These are phyloP conservation scores for Patella caerulea DNA, from an alignment of 2,888 invertebrate species.

Conservation along the genomic window DNA sequence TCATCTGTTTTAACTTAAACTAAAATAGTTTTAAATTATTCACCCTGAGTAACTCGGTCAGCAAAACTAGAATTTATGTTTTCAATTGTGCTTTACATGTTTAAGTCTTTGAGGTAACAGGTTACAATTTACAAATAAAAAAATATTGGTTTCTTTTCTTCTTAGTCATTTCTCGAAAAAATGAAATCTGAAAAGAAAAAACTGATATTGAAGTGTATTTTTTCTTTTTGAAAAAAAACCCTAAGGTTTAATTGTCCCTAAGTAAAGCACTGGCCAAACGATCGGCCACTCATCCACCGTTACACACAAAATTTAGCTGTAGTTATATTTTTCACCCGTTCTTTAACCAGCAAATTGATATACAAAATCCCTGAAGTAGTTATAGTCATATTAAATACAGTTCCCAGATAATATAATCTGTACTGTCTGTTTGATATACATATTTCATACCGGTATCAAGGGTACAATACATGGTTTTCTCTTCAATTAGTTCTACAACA, in stretches of 20 bases:
- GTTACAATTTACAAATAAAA: no score
- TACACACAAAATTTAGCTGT: neutral
- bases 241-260: no score
- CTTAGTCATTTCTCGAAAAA: neutral
- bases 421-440: neutral
- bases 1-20: no score
- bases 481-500: no score
- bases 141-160: neutral
- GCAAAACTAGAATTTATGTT: neutral
- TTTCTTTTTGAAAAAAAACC: no score
- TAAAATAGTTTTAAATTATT: neutral
- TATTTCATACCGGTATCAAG: no score
- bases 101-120: conserved; percentile 1
- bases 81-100: neutral
- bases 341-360: neutral
- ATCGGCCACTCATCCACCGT: no score
- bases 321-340: conserved; percentile 7
- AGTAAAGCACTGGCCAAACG: no score
- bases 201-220: neutral
- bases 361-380: conserved; percentile 8
- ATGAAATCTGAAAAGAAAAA: conserved; percentile 1
- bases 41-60: conserved; percentile 1
- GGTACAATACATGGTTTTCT: no score
- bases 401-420: conserved; percentile 5
- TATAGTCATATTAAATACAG: neutral